Evolutionary conservation across 2,113 vertebrate species (phyloP).

Genomic region (Rhabdornis inornatus): DNA sequence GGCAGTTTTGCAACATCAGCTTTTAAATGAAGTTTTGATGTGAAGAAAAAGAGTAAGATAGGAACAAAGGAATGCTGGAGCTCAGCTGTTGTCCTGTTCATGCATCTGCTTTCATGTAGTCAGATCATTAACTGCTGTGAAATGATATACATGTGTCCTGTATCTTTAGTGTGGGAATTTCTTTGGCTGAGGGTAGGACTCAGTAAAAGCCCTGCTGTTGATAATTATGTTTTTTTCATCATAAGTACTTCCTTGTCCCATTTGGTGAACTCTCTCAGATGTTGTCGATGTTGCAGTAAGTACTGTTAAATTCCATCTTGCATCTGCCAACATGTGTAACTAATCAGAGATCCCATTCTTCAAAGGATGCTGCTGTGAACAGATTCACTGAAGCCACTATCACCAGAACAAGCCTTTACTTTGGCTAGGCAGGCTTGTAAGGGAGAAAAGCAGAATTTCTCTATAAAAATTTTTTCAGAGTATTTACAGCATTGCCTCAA

Average conservation of each 20-base stretch:
- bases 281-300: constrained; percentile 38
- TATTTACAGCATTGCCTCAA: not conserved
- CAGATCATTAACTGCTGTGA: constrained; percentile 29
- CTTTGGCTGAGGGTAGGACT: constrained; percentile 18
- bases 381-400: not conserved
- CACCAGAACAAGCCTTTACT: not conserved
- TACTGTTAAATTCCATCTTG: constrained; percentile 21
- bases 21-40: constrained; percentile 19
- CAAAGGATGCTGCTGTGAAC: constrained; percentile 31
- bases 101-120: constrained; percentile 28
- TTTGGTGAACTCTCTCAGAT: constrained; percentile 48
- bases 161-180: constrained; percentile 33
- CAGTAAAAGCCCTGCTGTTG: constrained; percentile 28
- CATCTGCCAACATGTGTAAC: constrained; percentile 25
- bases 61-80: not conserved
- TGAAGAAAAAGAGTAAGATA: not conserved
- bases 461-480: not conserved
- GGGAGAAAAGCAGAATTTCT: not conserved
- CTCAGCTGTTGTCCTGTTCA: constrained; percentile 31
- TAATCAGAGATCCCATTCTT: constrained; percentile 41
- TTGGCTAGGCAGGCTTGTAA: not conserved
- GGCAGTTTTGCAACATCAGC: not conserved
- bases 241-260: constrained; percentile 16
- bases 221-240: constrained; percentile 33
- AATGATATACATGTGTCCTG: constrained; percentile 1